Conservation (phyloP, 2,113 vertebrate species). For the Muntiacus reevesi region DNA sequence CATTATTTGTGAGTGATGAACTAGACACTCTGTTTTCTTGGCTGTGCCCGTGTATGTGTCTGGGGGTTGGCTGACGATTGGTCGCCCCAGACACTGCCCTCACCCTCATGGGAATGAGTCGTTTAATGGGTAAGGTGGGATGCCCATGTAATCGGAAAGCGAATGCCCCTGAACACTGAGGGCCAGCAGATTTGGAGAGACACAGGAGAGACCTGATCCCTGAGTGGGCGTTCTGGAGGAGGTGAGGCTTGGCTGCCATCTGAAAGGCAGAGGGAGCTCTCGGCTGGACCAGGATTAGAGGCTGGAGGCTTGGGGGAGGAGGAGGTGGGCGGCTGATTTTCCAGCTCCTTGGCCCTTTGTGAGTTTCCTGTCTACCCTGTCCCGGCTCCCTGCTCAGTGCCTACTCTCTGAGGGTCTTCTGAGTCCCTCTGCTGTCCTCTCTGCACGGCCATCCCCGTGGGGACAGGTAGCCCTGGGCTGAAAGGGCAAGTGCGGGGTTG, state of each 20-base stretch:
- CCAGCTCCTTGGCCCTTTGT: background rate
- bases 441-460: background rate
- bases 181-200: background rate
- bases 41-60: background rate
- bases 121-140: fast-evolving
- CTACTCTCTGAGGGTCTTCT: background rate
- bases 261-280: background rate
- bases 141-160: background rate
- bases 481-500: background rate
- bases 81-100: background rate
- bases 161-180: background rate
- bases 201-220: background rate
- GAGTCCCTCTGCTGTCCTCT: background rate
- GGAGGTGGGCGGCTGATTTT: background rate
- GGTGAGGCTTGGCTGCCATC: background rate
- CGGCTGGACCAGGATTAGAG: background rate
- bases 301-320: too few species aligned
- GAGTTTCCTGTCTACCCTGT: background rate
- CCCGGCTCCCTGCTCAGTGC: background rate
- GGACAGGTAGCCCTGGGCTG: background rate
- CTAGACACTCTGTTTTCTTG: background rate
- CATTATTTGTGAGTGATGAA: background rate
- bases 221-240: background rate
- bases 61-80: background rate
- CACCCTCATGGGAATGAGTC: background rate